Base-by-base conservation (phyloP, 2,797 vertebrate species). In the Toxotes lorentzi region DNA sequence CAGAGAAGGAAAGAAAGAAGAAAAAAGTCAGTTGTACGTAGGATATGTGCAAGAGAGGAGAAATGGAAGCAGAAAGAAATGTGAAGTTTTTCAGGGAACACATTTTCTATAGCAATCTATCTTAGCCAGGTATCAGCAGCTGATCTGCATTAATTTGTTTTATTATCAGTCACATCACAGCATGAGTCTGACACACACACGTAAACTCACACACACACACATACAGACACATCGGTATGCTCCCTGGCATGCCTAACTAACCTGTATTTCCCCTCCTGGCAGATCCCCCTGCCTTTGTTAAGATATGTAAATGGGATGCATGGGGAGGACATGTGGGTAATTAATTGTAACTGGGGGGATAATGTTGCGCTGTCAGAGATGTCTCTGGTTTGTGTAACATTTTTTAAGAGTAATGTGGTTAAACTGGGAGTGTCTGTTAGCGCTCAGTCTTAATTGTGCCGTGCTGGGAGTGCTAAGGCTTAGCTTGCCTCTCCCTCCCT, bases 301-400 rank as follows among this genome's bases (percentile, higher is more conserved):
- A 97, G 95, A 97, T 98, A 98, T 98, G 97, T 96, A 98, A 98
- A 98, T 98, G 94, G 93, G 95, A 97, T 97, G 97, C 97, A 95
- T 95, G 94, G 95, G 96, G 96, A 96, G 95, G 97, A 97, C 95
- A 94, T 97, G 96, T 95, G 96, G 96, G 96, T 98, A 98, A 98
- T 98, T 98, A 97, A 97, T 97, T 97, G 97, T 97, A 97, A 97
- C 93, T 94, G 91, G 86, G 91, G 96, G 96, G 97, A 97, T 97
- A 98, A 97, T 98, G 97, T 97, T 97, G 96, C 94, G 95, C 97
- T 98, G 97, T 98, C 97, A 98, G 95, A 95, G 94, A 96, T 95
- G 96, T 98, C 96, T 97, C 94, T 94, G 90, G 96, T 95, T 97
- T 96, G 96, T 96, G 94, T 96, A 96, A 96, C 96, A 96, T 95